Conservation (phyloP, 2,797 vertebrate species). For the Gymnopithys bicolor region DNA sequence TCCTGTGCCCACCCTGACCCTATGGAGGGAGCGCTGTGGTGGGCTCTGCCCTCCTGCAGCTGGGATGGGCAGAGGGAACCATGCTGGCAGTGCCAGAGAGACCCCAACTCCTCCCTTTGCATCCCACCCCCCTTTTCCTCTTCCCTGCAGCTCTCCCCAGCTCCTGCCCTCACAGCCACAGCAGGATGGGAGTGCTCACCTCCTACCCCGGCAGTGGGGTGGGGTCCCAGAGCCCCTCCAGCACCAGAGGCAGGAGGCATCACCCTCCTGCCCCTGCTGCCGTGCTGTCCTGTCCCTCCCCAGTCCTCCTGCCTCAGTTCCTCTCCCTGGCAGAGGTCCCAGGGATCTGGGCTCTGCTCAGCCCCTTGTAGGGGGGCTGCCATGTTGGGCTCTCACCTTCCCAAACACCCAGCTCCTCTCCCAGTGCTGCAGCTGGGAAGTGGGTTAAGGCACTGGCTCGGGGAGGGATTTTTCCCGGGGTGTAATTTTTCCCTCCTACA, state of each 20-base stretch:
- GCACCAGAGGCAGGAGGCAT: background rate
- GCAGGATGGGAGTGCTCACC: background rate
- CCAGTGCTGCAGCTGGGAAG: background rate
- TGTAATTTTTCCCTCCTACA: constrained; percentile 59
- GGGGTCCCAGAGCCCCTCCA: background rate
- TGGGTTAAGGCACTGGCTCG: constrained; percentile 3
- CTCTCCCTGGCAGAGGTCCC: background rate
- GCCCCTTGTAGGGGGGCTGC: background rate
- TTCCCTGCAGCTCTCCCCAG: background rate
- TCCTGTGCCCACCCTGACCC: background rate
- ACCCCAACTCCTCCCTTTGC: background rate
- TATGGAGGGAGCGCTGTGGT: accelerated
- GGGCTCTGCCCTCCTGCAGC: background rate
- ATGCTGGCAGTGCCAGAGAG: too few relatives aligned
- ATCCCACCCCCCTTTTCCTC: background rate
- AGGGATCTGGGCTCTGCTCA: accelerated
- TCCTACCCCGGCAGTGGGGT: background rate
- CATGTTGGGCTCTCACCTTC: background rate
- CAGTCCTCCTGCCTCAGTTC: background rate
- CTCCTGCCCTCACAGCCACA: background rate
- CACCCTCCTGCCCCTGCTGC: too few relatives aligned
- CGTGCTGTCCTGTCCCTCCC: background rate
- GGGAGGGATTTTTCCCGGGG: constrained; percentile 17
- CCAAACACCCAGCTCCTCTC: background rate
- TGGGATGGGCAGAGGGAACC: background rate